Conservation (phyloP, 2,797 vertebrate species). For the Gambelia wislizenii region DNA sequence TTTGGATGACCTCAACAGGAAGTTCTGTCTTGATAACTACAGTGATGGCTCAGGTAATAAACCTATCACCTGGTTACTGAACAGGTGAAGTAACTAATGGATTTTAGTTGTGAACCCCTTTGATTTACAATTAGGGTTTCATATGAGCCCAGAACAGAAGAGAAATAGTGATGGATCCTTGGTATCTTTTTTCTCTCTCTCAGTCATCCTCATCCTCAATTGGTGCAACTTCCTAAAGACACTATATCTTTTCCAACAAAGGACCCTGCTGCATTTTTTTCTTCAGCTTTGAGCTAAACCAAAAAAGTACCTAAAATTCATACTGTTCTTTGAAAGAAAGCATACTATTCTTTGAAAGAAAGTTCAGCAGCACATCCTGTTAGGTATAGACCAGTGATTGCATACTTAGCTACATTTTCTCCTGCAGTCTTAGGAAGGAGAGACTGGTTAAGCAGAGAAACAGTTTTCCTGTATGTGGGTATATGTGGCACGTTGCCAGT, state of each 20-base stretch:
- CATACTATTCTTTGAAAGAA: not conserved
- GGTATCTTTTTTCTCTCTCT: not conserved
- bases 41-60: not conserved
- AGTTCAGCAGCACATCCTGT: not conserved
- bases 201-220: not conserved
- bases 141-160: not conserved
- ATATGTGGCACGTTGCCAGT: constrained; percentile 47
- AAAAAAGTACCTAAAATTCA: not conserved
- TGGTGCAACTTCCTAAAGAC: not conserved
- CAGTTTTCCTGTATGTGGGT: constrained; percentile 67
- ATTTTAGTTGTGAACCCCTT: not conserved
- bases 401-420: constrained; percentile 12
- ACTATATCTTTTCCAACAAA: not conserved
- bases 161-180: not conserved
- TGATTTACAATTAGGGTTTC: not conserved
- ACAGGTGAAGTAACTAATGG: not conserved
- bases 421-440: constrained; percentile 68
- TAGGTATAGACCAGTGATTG: constrained; percentile 18
- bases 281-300: not conserved
- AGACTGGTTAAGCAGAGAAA: constrained; percentile 47
- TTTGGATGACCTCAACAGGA: not conserved
- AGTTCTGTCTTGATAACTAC: not conserved
- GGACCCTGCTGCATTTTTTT: not conserved
- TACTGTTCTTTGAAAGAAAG: not conserved
- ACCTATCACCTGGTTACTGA: not conserved